Evolutionary conservation across 2,888 invertebrate species (phyloP).

Genomic region (Drosophila prostipennis): DNA sequence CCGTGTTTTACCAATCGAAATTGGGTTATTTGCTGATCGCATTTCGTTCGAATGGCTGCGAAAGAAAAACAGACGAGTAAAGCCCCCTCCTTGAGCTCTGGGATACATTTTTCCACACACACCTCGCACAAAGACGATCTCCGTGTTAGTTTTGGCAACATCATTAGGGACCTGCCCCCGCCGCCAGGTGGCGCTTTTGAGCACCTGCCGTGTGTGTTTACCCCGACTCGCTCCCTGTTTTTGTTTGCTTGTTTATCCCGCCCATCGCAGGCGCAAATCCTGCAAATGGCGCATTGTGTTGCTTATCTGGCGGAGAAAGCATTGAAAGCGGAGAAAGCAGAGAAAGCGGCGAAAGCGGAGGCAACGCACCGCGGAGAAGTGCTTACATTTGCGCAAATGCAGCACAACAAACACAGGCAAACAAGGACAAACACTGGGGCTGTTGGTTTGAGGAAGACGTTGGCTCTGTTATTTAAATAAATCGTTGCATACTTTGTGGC

Average conservation of each 20-base stretch:
- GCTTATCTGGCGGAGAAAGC: constrained; percentile 41
- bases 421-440: constrained; percentile 22
- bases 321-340: background rate
- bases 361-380: constrained; percentile 40
- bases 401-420: constrained; percentile 31
- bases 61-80: background rate
- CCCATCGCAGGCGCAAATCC: constrained; percentile 55
- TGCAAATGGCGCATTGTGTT: constrained; percentile 66
- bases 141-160: constrained; percentile 43
- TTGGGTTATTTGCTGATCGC: constrained; percentile 1
- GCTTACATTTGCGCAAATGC: constrained; percentile 68
- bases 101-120: constrained; percentile 21
- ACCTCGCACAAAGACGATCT: constrained; percentile 1
- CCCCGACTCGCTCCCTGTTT: constrained; percentile 25
- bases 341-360: background rate
- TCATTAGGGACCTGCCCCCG: constrained; percentile 49
- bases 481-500: constrained; percentile 82
- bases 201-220: constrained; percentile 18
- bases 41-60: background rate
- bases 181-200: constrained; percentile 6
- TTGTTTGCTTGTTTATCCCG: constrained; percentile 58
- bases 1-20: constrained; percentile 4
- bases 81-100: background rate
- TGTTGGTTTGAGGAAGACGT: constrained; percentile 56
- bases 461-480: constrained; percentile 74